These are phyloP conservation scores for Pocota personata DNA, from an alignment of 2,888 invertebrate species.

Conservation along the genomic window DNA sequence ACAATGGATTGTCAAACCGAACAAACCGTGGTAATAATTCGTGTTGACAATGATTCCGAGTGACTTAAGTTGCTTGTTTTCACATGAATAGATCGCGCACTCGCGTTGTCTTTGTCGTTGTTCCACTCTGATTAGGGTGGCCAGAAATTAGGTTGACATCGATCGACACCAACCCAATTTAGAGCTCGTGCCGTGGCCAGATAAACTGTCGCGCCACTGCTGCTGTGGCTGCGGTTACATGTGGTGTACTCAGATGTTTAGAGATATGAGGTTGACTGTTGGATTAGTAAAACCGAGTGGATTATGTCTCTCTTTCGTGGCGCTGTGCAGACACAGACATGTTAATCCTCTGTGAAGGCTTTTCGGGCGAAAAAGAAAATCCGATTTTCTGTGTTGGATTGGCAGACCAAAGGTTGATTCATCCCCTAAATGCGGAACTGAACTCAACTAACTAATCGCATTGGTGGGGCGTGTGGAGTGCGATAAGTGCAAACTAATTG, in stretches of 20 bases:
- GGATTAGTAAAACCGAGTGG: constrained; percentile 40
- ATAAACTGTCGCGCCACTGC: constrained; percentile 7
- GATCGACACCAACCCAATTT: constrained; percentile 70
- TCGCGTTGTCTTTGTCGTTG: constrained; percentile 54
- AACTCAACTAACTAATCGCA: constrained; percentile 9
- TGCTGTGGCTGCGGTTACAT: constrained; percentile 37
- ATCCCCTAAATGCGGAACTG: constrained; percentile 61
- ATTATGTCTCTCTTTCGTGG: constrained; percentile 25
- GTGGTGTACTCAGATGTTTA: constrained; percentile 30
- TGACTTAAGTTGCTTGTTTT: constrained; percentile 73
- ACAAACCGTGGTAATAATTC: constrained; percentile 71
- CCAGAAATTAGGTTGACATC: constrained; percentile 73
- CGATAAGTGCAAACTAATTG: constrained; percentile 58
- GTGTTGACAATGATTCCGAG: constrained; percentile 72
- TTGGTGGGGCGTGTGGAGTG: neutral
- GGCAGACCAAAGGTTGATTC: constrained; percentile 22
- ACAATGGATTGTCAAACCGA: constrained; percentile 69
- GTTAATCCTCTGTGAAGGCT: constrained; percentile 63
- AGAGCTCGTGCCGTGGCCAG: constrained; percentile 58
- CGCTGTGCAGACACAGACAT: constrained; percentile 62
- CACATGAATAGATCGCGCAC: constrained; percentile 71
- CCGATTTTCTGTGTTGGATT: neutral
- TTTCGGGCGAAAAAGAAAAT: constrained; percentile 10
- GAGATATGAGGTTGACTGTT: constrained; percentile 35
- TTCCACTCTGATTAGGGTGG: constrained; percentile 71